These are phyloP conservation scores for Drosophila cracens DNA, from an alignment of 2,888 invertebrate genomes.

Conservation along the genomic window DNA sequence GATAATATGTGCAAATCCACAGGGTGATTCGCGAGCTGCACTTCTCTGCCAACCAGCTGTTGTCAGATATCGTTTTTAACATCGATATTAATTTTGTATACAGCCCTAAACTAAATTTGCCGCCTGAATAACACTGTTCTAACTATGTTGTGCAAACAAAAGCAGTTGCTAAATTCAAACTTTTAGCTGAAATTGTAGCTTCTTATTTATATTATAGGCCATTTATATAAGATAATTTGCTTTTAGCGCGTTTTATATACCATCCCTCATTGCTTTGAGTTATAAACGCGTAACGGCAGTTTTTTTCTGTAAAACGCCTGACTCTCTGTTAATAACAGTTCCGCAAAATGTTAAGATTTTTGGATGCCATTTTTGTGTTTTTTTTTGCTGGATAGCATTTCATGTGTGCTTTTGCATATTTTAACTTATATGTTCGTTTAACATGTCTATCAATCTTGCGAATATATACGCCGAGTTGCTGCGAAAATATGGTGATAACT, in stretches of 20 bases:
- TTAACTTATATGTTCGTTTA: constrained; percentile 2
- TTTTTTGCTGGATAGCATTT: constrained; percentile 12
- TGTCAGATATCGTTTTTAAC: not conserved
- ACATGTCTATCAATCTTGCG: constrained; percentile 77
- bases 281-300: not conserved
- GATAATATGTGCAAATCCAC: constrained; percentile 31
- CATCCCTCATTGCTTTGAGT: not conserved
- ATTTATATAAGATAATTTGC: too few relatives aligned
- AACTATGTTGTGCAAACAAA: not conserved
- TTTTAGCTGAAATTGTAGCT: not conserved
- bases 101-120: constrained; percentile 10
- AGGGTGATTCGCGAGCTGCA: constrained; percentile 10
- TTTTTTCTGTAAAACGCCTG: not conserved
- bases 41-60: constrained; percentile 14
- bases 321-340: constrained; percentile 28
- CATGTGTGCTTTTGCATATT: not conserved
- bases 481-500: constrained; percentile 69
- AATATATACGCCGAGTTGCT: constrained; percentile 81
- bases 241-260: too few relatives aligned
- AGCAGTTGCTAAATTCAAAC: constrained; percentile 4
- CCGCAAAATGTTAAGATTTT: constrained; percentile 30
- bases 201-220: not conserved
- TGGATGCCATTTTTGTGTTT: constrained; percentile 20
- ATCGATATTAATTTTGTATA: not conserved
- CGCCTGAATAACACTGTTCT: not conserved